Evolutionary conservation across 2,797 vertebrate species (phyloP), one percentile per base, ranked within the genome.

Genomic region (Anolis apletophallus): DNA sequence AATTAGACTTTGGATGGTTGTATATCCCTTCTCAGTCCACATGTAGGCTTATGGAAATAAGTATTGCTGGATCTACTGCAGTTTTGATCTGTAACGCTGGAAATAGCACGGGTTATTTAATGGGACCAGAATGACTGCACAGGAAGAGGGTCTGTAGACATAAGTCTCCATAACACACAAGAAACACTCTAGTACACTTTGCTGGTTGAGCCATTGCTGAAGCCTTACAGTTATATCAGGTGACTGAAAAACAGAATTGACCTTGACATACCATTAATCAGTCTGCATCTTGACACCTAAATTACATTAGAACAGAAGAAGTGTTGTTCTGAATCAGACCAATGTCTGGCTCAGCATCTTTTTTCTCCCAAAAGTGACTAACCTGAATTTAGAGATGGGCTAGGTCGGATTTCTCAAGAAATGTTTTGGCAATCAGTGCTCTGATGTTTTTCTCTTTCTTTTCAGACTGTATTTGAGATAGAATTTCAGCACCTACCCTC

Each of bases 171-270:
- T 64, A 54, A 14, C 26, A 50, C 50, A 55, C 50, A 21, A 64
- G 21, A n/a, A 54, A 71, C 32, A 34, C 32, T 19, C 50, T 26
- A 71, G 32, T 23, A 29, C 13, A 40, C 7, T 3, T 40, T 72
- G 23, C 14, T 82, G n/a, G 57, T n/a, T 59, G 23, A 73, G 69
- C 16, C 54, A 26, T 9, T 59, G 34, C 14, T 73, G 36, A 40
- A 59, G 3, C 55, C 52, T 36, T 54, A 57, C 32, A 40, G 40
- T 29, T 36, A 40, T 40, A 19, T 59, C 26, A 81, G 29, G 16
- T 68, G 40, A 29, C 46, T n/a, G 61, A n/a, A 46, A 81, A 50
- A 81, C 29, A 81, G 77, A 67, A 81, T 13, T 50, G 46, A 81
- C 2, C 40, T 68, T 81, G 59, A n/a, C 40, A 68, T 16, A 26